Evolutionary conservation across 2,113 vertebrate species (phyloP).

Genomic region (Ammospiza nelsoni): DNA sequence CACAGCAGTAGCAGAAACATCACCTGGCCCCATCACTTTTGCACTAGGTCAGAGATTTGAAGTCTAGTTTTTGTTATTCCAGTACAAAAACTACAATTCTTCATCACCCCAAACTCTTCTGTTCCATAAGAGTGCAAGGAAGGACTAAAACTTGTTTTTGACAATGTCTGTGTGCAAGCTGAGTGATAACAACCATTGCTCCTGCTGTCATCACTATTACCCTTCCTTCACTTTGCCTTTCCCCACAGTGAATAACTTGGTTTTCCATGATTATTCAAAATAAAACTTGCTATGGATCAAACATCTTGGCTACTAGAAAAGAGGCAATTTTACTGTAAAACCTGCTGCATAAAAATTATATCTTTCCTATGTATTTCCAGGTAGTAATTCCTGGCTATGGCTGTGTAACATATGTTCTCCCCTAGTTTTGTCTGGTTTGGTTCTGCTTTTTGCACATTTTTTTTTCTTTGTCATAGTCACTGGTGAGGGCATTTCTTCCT

Average conservation of each 20-base stretch:
- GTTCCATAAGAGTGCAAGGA: neutral
- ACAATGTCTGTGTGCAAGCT: neutral
- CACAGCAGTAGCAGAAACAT: neutral
- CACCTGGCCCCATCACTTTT: neutral
- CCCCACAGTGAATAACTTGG: neutral
- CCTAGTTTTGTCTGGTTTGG: neutral
- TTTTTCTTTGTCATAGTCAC: neutral
- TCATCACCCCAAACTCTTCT: neutral
- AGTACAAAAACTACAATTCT: neutral
- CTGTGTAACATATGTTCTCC: neutral
- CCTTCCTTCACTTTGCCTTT: neutral
- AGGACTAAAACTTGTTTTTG: neutral
- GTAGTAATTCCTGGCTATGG: neutral
- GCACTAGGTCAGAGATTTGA: neutral
- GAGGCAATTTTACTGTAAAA: neutral
- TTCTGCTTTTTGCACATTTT: neutral
- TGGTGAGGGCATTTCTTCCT: neutral
- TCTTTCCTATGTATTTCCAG: neutral
- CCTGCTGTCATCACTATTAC: neutral
- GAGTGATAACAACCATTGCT: neutral
- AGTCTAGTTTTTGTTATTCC: neutral
- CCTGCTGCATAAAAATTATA: neutral
- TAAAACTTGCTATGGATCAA: neutral
- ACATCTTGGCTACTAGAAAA: neutral
- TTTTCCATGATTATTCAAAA: neutral